Base-by-base conservation (phyloP, 2,888 invertebrate species). In the Tetragonula carbonaria region DNA sequence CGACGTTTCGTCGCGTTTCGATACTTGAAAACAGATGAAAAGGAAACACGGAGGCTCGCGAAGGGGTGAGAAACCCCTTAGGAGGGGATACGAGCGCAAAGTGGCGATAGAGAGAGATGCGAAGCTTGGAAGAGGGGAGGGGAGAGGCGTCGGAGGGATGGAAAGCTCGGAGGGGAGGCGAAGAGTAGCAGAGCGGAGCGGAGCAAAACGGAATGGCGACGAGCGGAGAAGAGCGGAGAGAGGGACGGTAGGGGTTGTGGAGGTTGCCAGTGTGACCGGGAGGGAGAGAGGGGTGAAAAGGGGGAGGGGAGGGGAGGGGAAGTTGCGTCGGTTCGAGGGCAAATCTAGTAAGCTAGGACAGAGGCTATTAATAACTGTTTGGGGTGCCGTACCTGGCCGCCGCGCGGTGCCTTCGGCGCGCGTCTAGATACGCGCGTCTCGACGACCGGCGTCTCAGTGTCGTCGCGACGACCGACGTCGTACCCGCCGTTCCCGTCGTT, bases 301-400 rank as follows among this genome's bases (percentile, higher is more conserved):
- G 76, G 53, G 53, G 50, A 73, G 59, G 38, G 74, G 63, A 73
- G 74, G 76, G 77, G 59, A 77, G 59, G 75, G 68, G 50, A 67
- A 75, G 86, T 77, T 81, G 87, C 85, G 89, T 92, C 87, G 91
- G 90, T 92, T 91, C 92, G 93, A 92, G 92, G 92, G 93, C 92
- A 92, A 92, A 93, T 92, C 93, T 93, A 93, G 93, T 91, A 93
- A 93, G 93, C 93, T 93, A 94, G 94, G 93, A 94, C 93, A 94
- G 91, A 82, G 88, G 90, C 94, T 94, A 94, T 94, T 94, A 94
- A 94, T 94, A 94, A 93, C 92, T 90, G 93, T 93, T 94, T 93
- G 92, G 94, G 93, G 94, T 94, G 94, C 93, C 93, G 93, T 94
- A 94, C 94, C 94, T 94, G 94, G 94, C 93, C 92, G 92, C 88